A percentile compares a stretch with the other conserved stretches of the same genome.
Conservation (phyloP, 2,113 vertebrate genomes). For the Bathybates hornii region DNA sequence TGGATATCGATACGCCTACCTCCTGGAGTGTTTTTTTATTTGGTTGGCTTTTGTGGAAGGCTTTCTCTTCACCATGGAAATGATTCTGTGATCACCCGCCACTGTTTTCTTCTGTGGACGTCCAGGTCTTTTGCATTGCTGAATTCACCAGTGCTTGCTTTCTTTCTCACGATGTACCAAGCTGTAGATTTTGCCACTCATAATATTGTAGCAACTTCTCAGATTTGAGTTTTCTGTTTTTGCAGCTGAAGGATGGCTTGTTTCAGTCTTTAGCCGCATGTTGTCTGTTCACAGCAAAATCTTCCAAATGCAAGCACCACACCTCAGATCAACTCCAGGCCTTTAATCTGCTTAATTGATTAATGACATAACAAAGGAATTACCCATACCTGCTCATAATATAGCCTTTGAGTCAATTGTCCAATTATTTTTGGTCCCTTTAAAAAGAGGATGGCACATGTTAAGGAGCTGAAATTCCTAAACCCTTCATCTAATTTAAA, state of each 20-base stretch:
- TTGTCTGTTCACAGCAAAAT: background rate
- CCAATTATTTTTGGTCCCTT: background rate
- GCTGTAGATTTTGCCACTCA: background rate
- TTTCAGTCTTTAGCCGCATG: background rate
- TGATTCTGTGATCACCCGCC: rapidly evolving
- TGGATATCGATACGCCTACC: rapidly evolving
- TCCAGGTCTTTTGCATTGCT: background rate
- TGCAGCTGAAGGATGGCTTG: background rate
- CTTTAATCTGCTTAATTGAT: background rate
- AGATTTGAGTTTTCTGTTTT: background rate
- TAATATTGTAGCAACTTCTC: background rate
- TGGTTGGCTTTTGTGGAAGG: background rate
- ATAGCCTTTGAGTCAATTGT: background rate
- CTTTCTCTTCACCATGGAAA: background rate
- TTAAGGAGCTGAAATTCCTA: background rate
- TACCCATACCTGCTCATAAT: background rate
- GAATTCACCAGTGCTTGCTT: background rate
- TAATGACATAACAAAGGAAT: background rate
- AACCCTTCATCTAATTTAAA: background rate
- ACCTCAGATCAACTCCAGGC: background rate
- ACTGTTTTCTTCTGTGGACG: background rate
- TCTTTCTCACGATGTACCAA: background rate
- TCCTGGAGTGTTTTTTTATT: background rate
- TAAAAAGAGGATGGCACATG: background rate
- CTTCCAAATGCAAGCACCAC: background rate